phyloP scores from a whole-genome alignment of 23 tunicate species.

The Halocynthia aurantium region DNA sequence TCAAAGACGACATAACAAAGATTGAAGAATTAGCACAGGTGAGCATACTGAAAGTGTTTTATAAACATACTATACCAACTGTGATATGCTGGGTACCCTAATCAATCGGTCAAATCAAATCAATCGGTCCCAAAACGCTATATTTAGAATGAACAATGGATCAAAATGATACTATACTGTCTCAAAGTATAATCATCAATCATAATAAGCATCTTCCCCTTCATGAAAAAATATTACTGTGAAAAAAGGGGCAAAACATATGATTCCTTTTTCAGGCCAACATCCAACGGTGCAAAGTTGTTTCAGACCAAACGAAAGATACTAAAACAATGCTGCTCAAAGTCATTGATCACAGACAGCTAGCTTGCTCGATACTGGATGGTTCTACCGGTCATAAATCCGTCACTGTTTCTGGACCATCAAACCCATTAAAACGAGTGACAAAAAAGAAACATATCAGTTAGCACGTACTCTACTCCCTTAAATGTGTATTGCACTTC shows the following conservation, averaged over 20 bases:
- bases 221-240: too few species aligned
- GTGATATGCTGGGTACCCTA: not conserved
- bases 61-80: not conserved
- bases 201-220: too few species aligned
- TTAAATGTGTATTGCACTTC: conserved; percentile 27
- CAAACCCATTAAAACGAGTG: conserved; percentile 11
- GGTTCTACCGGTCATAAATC: conserved; percentile 17
- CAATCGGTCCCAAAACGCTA: not conserved
- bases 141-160: not conserved
- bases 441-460: conserved; percentile 13
- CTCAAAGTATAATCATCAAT: too few species aligned
- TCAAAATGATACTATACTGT: too few species aligned
- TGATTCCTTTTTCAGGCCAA: conserved; percentile 48
- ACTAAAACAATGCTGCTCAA: conserved; percentile 55
- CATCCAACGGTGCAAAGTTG: conserved; percentile 71
- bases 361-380: conserved; percentile 41
- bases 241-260: too few species aligned
- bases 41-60: not conserved
- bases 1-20: conserved; percentile 64
- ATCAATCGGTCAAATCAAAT: not conserved
- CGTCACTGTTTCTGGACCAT: not conserved
- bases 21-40: conserved; percentile 87
- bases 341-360: conserved; percentile 43
- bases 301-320: conserved; percentile 65
- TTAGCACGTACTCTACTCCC: not conserved